Base-by-base conservation (phyloP, 2,888 invertebrate species). In the Clusia tigrina region DNA sequence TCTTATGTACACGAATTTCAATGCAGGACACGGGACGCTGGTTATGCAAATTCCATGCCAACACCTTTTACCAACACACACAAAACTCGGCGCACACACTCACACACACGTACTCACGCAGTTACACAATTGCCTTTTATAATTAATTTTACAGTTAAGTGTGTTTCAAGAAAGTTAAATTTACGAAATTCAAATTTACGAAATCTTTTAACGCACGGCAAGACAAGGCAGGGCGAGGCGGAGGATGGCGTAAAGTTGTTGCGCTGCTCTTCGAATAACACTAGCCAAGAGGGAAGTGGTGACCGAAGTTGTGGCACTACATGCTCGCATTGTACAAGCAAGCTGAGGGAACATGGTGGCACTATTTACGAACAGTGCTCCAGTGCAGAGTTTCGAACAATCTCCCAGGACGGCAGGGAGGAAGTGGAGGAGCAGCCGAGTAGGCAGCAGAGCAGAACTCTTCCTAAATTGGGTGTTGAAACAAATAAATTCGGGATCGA, bases 101-200 rank as follows among this genome's bases (percentile, higher is more conserved):
- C 60, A 64, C 60, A 58, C 48, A 61, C 55, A 26, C 18, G 48
- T 38, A 52, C 17, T 57, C 42, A 51, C 25, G 46, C 48, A 66
- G 64, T 22, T 9, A 57, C 18, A 46, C 55, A 58, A 17, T 54
- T 37, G 54, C 53, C 38, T 60, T 75, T 75, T 75, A 75, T 75
- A 75, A 75, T 75, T 75, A 75, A 75, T 75, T 75, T 76, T 75
- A 71, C 68, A 76, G 74, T 76, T 75, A 75, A 75, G 76, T 75
- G 74, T 75, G 74, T 75, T 75, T 62, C 76, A 77, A 77, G 76
- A 78, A 77, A 77, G 76, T 76, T 76, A 74, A 76, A 76, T 72
- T 77, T 77, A 71, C 75, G 73, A 75, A 75, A 74, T 77, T 76
- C 77, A 75, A 76, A 76, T 77, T 74, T 72, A 74, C 68, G 55